Percentiles rank a stretch among this genome's conserved stretches.
phyloP scores from a whole-genome alignment of 2,888 invertebrate species.

The Palloptera scutellata region DNA sequence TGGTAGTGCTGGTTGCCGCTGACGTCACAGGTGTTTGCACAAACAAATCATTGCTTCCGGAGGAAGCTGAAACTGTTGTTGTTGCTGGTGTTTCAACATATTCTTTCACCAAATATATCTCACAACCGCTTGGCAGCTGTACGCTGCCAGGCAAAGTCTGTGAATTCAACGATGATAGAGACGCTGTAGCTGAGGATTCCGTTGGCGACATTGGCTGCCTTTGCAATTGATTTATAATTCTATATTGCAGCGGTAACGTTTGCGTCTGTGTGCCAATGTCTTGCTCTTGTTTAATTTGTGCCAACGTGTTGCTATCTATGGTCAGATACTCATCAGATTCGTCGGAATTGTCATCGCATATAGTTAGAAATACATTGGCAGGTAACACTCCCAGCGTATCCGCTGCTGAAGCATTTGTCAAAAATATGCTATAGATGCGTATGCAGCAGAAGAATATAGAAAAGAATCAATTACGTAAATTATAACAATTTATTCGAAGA shows the following conservation, averaged over 20 bases:
- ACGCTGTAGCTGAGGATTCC: conserved; percentile 11
- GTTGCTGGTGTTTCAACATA: conserved; percentile 29
- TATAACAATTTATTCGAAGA: background rate
- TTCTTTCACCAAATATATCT: conserved; percentile 57
- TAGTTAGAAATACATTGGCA: conserved; percentile 49
- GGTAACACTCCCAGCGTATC: conserved; percentile 27
- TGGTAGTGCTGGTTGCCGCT: conserved; percentile 8
- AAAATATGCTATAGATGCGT: conserved; percentile 36
- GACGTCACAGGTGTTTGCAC: conserved; percentile 10
- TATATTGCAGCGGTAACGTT: conserved; percentile 38
- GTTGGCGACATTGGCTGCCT: conserved; percentile 21
- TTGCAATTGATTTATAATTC: conserved; percentile 37
- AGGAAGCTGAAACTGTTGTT: background rate
- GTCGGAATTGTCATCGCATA: conserved; percentile 53
- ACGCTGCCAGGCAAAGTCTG: conserved; percentile 47
- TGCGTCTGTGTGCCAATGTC: conserved; percentile 26
- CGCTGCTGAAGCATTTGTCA: conserved; percentile 34
- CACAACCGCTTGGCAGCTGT: conserved; percentile 57
- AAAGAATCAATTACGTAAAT: conserved; percentile 32
- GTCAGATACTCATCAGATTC: conserved; percentile 55
- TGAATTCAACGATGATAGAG: conserved; percentile 7
- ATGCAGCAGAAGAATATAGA: background rate
- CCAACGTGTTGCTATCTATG: conserved; percentile 42
- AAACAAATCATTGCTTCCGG: conserved; percentile 15
- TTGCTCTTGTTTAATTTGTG: conserved; percentile 51